Evolutionary conservation across 2,888 invertebrate genomes (phyloP), one percentile per base, ranked within the genome.

Genomic region (Caenorhabditis drosophilae): DNA sequence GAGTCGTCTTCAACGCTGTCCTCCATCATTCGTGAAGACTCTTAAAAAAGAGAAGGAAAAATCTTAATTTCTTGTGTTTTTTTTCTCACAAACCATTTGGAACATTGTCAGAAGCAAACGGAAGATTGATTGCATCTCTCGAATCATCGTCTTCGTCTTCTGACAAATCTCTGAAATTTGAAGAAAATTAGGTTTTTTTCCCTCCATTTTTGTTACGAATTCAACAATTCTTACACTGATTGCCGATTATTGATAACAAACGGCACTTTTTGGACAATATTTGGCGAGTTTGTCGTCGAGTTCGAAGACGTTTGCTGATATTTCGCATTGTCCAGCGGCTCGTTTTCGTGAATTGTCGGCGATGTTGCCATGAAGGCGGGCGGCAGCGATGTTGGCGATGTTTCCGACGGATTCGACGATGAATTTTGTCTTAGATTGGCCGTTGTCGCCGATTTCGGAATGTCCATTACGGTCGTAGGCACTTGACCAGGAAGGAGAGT

Each of bases 11-110:
- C 75, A 7, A 70, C 58, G 48, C 72, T 49, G 26, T 59, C 70
- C 31, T 81, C 78, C 70, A 77, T 73, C 46, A 79, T 75, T 48
- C 78, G 76, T 15, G 73, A 64, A 11, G 60, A 44, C 18, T 54
- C 60, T 54, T 35, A 34, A 53, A 42, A 16, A 16, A 31, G 23
- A 4, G 3, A 16, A n/a, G n/a, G n/a, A n/a, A n/a, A n/a, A n/a
- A n/a, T n/a, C 22, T 47, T 47, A 16, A 22, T 4, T 31, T 20
- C 7, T 31, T 31, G 18, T 25, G 1, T 12, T 27, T 16, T 16
- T 31, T 22, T 47, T 47, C 9, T 20, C 4, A 25, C 3, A 25
- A 18, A 35, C 31, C 27, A 18, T 15, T 22, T 18, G 40, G 48
- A n/a, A 23, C n/a, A 18, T 36, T 50, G 40, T 25, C 46, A 36